Evolutionary conservation across 2,797 vertebrate species (phyloP), one percentile per base, ranked within the genome.

Genomic region (Molossus molossus): DNA sequence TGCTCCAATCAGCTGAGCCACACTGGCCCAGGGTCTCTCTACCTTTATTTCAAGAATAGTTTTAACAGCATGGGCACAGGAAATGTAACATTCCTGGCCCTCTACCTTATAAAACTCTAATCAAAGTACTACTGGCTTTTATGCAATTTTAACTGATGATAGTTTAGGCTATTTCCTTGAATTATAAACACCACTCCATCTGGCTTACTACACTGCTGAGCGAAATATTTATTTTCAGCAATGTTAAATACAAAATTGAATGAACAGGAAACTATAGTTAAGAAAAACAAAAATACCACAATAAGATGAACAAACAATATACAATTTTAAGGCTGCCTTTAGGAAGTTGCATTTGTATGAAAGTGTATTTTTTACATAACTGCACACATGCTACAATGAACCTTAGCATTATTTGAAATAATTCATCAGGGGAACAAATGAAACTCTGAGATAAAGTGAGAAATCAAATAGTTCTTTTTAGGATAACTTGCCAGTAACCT

Each of bases 261-360:
- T 95, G 91, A 97, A 96, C 86, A 93, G 96, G 96, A 97, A 97
- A 95, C 45, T 90, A 79, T 27, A 79, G 60, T 93, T 84, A 65
- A 87, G 96, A 95, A 96, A 95, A 96, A 97, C 93, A 94, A 94
- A 94, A 93, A 96, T 62, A 65, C 83, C 90, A 97, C 88, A 91
- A 65, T 89, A 92, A 94, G 82, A 65, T 75, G 90, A 93, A 95
- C 82, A 94, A 77, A 91, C 20, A 33, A 73, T 33, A 91, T 9
- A 86, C 55, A 75, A 90, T 85, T 67, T 92, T 82, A 96, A 48
- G 79, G 73, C 62, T 40, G 85, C 72, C 33, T 37, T 72, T 83
- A 90, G 73, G 93, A 94, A 96, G 64, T 2, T 57, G 57, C 50
- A 83, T 94, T 92, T 93, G 72, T 82, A 64, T 79, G 14, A 90